phyloP scores from a whole-genome alignment of 2,113 vertebrate species.

The Centropus unirufus region DNA sequence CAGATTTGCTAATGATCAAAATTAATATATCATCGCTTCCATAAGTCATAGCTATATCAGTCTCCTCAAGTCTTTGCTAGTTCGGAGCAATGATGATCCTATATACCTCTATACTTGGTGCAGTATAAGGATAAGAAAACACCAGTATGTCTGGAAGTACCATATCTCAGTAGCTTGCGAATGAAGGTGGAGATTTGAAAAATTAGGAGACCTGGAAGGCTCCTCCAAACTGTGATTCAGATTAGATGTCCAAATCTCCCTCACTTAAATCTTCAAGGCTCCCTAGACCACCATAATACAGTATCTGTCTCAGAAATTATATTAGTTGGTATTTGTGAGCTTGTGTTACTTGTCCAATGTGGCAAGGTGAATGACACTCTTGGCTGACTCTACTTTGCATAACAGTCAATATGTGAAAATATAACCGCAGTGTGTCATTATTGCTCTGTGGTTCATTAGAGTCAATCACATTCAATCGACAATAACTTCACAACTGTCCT shows the following conservation, averaged over 20 bases:
- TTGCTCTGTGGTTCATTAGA: background rate
- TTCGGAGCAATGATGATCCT: background rate
- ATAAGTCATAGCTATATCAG: background rate
- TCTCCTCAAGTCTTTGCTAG: background rate
- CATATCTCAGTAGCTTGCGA: background rate
- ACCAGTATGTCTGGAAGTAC: background rate
- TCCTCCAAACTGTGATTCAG: background rate
- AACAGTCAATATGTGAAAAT: background rate
- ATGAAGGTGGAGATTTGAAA: background rate
- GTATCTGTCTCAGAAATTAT: background rate
- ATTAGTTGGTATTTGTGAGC: background rate
- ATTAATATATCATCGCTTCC: background rate
- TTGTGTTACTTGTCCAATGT: background rate
- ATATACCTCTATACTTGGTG: background rate
- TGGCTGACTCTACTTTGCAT: background rate
- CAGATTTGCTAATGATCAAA: background rate
- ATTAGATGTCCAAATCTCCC: background rate
- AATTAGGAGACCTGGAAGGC: background rate
- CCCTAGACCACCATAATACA: background rate
- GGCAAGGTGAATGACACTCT: background rate
- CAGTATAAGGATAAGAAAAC: background rate
- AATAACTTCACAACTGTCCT: background rate
- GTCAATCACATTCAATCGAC: background rate
- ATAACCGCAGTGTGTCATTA: background rate
- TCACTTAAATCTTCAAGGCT: background rate